Evolutionary conservation across 2,113 vertebrate genomes (phyloP).

Genomic region (Corythoichthys haematopterus): DNA sequence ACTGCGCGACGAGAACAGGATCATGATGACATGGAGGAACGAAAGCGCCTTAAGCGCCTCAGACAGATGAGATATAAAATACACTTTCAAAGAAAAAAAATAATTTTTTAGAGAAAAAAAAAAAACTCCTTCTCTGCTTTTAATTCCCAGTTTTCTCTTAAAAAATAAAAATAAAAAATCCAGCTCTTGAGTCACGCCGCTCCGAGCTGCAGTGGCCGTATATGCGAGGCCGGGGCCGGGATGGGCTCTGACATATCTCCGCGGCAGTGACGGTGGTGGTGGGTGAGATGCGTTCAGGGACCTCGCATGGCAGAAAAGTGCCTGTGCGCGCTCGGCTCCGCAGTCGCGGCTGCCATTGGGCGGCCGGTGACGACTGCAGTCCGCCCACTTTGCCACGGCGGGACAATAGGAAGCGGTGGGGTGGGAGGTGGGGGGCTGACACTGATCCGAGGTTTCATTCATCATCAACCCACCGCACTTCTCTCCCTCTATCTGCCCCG

Average conservation of each 20-base stretch:
- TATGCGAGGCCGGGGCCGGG: constrained; percentile 72
- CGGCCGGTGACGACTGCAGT: constrained; percentile 74
- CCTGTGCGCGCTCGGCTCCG: constrained; percentile 76
- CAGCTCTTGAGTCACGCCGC: constrained; percentile 58
- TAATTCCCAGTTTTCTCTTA: constrained; percentile 66
- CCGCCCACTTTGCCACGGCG: constrained; percentile 79
- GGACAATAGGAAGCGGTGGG: constrained; percentile 69
- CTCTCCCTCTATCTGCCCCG: not conserved
- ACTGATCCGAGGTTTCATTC: constrained; percentile 59
- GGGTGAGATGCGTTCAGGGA: constrained; percentile 81
- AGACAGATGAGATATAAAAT: not conserved
- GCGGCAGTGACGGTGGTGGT: constrained; percentile 76
- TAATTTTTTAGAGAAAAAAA: not conserved
- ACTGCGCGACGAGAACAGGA: constrained; percentile 89
- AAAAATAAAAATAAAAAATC: constrained; percentile 21
- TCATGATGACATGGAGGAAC: constrained; percentile 81
- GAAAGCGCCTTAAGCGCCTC: not conserved
- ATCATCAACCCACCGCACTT: constrained; percentile 33
- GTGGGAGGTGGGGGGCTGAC: constrained; percentile 5
- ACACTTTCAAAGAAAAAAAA: not conserved
- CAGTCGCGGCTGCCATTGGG: constrained; percentile 85
- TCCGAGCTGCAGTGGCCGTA: constrained; percentile 74
- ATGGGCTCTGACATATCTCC: constrained; percentile 81
- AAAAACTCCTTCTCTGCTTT: constrained; percentile 30
- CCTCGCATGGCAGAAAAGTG: constrained; percentile 81